Evolutionary conservation across 2,113 vertebrate species (phyloP).

Genomic region (Caranx ignobilis): DNA sequence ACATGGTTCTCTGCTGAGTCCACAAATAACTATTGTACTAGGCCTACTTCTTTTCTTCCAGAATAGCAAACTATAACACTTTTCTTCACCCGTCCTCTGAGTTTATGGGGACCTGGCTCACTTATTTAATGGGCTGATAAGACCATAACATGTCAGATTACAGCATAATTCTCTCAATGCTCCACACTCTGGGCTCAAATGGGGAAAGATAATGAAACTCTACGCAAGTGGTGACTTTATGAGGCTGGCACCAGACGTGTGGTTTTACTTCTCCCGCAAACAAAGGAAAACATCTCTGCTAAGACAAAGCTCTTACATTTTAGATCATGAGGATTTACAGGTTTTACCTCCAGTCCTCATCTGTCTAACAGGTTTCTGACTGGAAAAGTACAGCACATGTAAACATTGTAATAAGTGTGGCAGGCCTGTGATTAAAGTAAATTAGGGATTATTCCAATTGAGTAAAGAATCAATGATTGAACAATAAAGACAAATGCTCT

Average conservation of each 20-base stretch:
- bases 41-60: constrained; percentile 35
- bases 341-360: constrained; percentile 29
- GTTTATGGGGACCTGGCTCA: constrained; percentile 51
- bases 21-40: constrained; percentile 32
- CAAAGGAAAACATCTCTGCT: constrained; percentile 73
- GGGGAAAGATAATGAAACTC: constrained; percentile 57
- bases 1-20: constrained; percentile 60
- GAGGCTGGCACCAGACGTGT: constrained; percentile 64
- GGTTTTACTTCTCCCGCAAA: constrained; percentile 71
- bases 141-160: constrained; percentile 58
- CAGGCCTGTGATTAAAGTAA: constrained; percentile 4
- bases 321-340: constrained; percentile 23
- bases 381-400: constrained; percentile 18
- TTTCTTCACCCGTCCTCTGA: constrained; percentile 45
- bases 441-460: constrained; percentile 17
- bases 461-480: constrained; percentile 4
- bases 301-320: constrained; percentile 34
- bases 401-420: constrained; percentile 27
- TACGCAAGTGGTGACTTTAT: constrained; percentile 64
- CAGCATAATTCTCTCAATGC: constrained; percentile 35
- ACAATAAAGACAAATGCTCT: not conserved
- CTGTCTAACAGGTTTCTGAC: constrained; percentile 33
- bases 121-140: constrained; percentile 65
- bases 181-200: constrained; percentile 29
- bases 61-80: constrained; percentile 49